Conservation (phyloP, 2,888 invertebrate genomes). For the Drosophila kanekoi region DNA sequence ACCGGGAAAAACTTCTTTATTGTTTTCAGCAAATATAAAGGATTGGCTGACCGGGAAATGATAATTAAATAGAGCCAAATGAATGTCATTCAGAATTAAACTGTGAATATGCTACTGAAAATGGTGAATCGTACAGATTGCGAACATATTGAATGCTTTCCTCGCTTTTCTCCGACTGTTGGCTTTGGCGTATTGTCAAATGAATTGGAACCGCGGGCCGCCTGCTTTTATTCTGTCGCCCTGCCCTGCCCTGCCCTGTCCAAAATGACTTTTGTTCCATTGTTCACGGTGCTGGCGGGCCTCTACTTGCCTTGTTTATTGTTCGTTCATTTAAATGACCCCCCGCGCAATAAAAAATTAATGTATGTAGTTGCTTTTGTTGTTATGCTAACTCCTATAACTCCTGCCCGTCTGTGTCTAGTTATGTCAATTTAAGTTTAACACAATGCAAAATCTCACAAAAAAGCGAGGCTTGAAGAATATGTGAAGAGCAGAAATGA, state of each 20-base stretch:
- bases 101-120: constrained; percentile 19
- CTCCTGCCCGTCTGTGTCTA: constrained; percentile 51
- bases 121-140: constrained; percentile 44
- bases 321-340: constrained; percentile 70
- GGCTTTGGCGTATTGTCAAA: constrained; percentile 61
- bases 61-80: constrained; percentile 42
- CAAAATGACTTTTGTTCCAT: constrained; percentile 20
- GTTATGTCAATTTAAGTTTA: constrained; percentile 68
- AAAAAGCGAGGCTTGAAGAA: constrained; percentile 5
- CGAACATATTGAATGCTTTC: constrained; percentile 46
- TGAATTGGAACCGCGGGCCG: constrained; percentile 70
- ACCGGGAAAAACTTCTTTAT: no score
- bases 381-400: constrained; percentile 43
- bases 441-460: constrained; percentile 23
- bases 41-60: constrained; percentile 23
- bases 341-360: constrained; percentile 50
- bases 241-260: neutral
- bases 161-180: constrained; percentile 28
- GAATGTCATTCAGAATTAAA: constrained; percentile 16
- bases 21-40: constrained; percentile 21
- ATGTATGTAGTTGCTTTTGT: constrained; percentile 24
- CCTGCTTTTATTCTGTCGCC: constrained; percentile 9
- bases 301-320: constrained; percentile 39
- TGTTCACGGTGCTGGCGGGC: constrained; percentile 1
- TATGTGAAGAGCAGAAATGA: constrained; percentile 63